These are phyloP conservation scores for Goniozus legneri DNA, from an alignment of 1,140 invertebrate species.

Conservation along the genomic window DNA sequence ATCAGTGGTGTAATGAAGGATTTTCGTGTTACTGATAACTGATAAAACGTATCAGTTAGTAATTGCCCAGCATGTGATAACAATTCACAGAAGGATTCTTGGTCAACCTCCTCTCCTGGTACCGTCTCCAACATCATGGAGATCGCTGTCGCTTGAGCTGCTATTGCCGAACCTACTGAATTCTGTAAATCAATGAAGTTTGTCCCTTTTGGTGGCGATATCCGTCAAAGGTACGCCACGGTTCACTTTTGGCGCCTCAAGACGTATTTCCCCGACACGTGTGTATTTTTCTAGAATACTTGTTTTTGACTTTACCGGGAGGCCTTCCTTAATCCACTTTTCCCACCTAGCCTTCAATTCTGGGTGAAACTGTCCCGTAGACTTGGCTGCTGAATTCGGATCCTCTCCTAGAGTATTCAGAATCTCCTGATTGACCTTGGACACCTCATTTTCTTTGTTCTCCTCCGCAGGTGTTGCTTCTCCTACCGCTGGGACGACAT, in stretches of 20 bases:
- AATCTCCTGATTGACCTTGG: background rate
- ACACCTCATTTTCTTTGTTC: background rate
- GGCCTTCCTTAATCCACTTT: constrained; percentile 4
- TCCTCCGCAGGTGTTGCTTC: background rate
- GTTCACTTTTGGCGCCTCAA: constrained; percentile 3
- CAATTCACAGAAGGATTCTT: background rate
- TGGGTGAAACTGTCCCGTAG: background rate
- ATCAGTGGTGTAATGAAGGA: constrained; percentile 12
- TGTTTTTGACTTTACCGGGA: constrained; percentile 13
- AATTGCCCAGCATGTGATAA: constrained; percentile 1
- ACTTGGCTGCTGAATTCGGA: background rate
- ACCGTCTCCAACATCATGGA: constrained; percentile 15
- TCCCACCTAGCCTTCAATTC: no score
- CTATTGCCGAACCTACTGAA: constrained; percentile 13
- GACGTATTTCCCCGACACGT: constrained; percentile 7
- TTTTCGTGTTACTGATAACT: constrained; percentile 8
- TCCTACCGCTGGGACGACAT: no score
- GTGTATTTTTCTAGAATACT: constrained; percentile 8
- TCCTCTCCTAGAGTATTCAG: constrained; percentile 1
- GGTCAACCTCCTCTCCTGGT: constrained; percentile 1
- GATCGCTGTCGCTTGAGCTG: constrained; percentile 12
- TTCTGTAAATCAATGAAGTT: constrained; percentile 18
- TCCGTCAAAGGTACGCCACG: constrained; percentile 4
- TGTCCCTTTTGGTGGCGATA: constrained; percentile 17
- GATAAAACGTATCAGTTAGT: constrained; percentile 6